Evolutionary conservation across 2,888 invertebrate genomes (phyloP), one percentile per base, ranked within the genome.

Genomic region (Cephus sareptanus): DNA sequence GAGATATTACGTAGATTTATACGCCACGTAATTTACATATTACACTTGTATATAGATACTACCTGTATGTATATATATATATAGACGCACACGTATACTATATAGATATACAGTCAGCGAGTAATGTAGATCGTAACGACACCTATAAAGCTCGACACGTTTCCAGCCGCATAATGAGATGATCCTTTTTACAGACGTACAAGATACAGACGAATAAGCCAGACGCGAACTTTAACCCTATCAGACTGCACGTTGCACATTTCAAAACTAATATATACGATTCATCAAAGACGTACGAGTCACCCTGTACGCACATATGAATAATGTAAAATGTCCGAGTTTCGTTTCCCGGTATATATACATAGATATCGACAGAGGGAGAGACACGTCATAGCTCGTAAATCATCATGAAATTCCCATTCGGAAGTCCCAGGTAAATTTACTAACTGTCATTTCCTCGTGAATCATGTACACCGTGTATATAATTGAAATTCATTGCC

Each of bases 291-390:
- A 23, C 23, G 23, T 23, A 56, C 23, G 23, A 56, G 56, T 56
- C 56, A 23, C 56, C 56, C 56, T 9, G 56, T 56, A 56, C 23
- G 56, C 76, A 79, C 79, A 35, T 82, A 87, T 87, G 87, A 87
- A 87, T 87, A 85, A 87, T 86, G 85, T 82, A 87, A 77, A 76
- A 78, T 76, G 79, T 77, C 78, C 79, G 81, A 81, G 82, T 56
- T 69, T 78, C 37, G 13, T 79, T 75, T 68, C 34, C 12, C 71
- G 30, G 3, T 15, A 6, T 30, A 30, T 76, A 68, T 34, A 11
- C 74, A 79, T 75, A 70, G 73, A 73, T 73, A 56, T 68, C 77
- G 81, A 81, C 82, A 82, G 81, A 77, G 75, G 74, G 77, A 81
- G 79, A 77, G 30, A 30, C 30, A 30, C 74, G 82, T 81, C 80